Evolutionary conservation across 2,888 invertebrate genomes (phyloP).

Genomic region (Steinernema scapterisci): DNA sequence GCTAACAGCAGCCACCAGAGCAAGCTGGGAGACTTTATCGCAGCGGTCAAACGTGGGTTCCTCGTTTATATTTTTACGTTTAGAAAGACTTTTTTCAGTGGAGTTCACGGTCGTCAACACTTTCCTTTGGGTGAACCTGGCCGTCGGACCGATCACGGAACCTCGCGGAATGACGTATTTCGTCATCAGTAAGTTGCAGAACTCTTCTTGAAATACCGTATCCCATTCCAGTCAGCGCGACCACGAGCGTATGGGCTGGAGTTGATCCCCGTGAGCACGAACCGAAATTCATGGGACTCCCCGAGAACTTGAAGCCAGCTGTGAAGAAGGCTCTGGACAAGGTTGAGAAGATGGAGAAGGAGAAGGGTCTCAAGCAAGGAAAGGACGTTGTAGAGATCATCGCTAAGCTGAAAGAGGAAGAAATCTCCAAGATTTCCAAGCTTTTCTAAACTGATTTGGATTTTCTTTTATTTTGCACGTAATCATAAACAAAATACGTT

Average conservation of each 20-base stretch:
- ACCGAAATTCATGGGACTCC: background rate
- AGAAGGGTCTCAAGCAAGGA: no score
- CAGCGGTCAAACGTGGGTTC: no score
- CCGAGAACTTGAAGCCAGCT: background rate
- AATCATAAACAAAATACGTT: no score
- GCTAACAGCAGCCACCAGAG: no score
- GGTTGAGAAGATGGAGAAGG: no score
- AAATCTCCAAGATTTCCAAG: no score
- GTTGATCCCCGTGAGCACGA: background rate
- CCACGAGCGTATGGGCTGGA: background rate
- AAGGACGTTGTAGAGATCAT: no score
- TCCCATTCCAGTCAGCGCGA: background rate
- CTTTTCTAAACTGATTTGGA: no score
- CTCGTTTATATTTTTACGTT: no score
- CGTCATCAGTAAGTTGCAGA: background rate
- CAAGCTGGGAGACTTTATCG: no score
- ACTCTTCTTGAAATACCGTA: background rate
- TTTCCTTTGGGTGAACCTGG: background rate
- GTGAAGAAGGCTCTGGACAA: background rate
- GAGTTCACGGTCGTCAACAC: background rate
- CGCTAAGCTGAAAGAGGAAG: no score
- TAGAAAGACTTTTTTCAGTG: background rate
- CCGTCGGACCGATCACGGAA: background rate
- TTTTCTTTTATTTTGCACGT: no score
- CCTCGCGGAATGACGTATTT: background rate